These are phyloP conservation scores for Labeo rohita DNA, from an alignment of 2,113 vertebrate genomes.

Conservation along the genomic window DNA sequence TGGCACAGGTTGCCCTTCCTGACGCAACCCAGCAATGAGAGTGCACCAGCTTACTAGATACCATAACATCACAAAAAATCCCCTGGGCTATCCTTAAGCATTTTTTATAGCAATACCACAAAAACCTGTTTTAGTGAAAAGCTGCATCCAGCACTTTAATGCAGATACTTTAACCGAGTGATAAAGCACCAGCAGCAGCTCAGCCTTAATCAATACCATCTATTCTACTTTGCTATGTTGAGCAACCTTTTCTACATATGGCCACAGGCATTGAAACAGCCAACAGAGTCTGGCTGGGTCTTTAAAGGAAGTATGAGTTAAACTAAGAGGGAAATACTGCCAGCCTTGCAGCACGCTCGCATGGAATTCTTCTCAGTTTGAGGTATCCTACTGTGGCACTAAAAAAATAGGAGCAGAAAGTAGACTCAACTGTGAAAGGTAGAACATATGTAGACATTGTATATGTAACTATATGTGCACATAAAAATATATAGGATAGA, in stretches of 20 bases:
- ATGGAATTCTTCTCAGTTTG: constrained; percentile 24
- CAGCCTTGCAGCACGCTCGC: background rate
- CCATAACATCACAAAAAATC: no score
- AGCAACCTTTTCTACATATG: constrained; percentile 20
- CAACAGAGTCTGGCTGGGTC: background rate
- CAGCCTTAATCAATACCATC: background rate
- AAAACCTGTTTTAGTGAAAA: background rate
- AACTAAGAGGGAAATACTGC: constrained; percentile 19
- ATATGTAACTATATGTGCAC: background rate
- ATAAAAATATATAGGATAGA: background rate
- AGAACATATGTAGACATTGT: background rate
- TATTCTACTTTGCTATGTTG: constrained; percentile 13
- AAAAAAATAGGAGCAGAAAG: background rate
- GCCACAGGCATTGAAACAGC: background rate
- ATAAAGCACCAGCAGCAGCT: constrained; percentile 1
- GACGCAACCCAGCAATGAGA: background rate
- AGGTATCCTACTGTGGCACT: background rate
- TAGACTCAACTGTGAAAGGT: background rate
- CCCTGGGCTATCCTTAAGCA: no score
- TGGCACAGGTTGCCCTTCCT: background rate
- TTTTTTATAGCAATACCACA: background rate
- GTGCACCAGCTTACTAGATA: background rate
- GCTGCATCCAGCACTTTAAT: background rate
- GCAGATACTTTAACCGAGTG: background rate
- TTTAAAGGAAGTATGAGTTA: background rate